A percentile compares a stretch with the other conserved stretches of the same genome.
These are phyloP conservation scores for Perdita meconis DNA, from an alignment of 2,888 invertebrate genomes.

Conservation along the genomic window DNA sequence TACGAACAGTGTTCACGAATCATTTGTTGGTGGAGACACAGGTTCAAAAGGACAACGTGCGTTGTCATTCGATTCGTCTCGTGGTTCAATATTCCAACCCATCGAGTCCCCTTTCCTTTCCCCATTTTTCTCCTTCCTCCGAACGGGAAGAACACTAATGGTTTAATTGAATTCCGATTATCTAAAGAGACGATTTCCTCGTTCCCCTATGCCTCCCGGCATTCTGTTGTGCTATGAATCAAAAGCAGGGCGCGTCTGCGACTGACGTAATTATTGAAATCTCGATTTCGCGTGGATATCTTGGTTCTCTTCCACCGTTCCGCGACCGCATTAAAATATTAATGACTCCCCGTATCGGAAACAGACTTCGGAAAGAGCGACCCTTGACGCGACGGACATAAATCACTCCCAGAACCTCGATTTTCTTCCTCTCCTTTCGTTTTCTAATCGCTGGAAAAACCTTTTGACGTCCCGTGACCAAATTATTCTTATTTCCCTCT, in stretches of 20 bases:
- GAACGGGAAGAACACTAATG: slow-evolving; percentile 74
- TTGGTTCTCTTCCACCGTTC: slow-evolving; percentile 50
- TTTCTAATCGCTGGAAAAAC: slow-evolving; percentile 25
- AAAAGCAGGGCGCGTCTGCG: slow-evolving; percentile 80
- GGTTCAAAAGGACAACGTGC: neutral
- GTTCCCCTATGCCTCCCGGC: slow-evolving; percentile 57
- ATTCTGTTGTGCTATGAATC: slow-evolving; percentile 80
- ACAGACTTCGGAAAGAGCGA: slow-evolving; percentile 69
- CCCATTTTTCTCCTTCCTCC: slow-evolving; percentile 23
- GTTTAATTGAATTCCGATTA: slow-evolving; percentile 84
- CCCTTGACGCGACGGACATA: slow-evolving; percentile 54
- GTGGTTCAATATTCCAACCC: slow-evolving; percentile 73
- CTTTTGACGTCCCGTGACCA: neutral
- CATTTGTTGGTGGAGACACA: too few relatives aligned
- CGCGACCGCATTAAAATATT: slow-evolving; percentile 78
- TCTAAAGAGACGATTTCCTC: slow-evolving; percentile 79
- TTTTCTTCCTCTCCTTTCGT: slow-evolving; percentile 36
- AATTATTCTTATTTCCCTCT: slow-evolving; percentile 12
- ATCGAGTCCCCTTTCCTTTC: slow-evolving; percentile 64
- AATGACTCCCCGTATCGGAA: slow-evolving; percentile 73
- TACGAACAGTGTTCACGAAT: too few relatives aligned
- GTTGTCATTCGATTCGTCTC: slow-evolving; percentile 67
- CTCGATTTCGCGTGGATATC: slow-evolving; percentile 77
- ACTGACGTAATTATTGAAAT: slow-evolving; percentile 81
- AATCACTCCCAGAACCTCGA: slow-evolving; percentile 60